These are phyloP conservation scores for Hemicordylus capensis DNA, from an alignment of 2,113 vertebrate genomes.

Conservation along the genomic window DNA sequence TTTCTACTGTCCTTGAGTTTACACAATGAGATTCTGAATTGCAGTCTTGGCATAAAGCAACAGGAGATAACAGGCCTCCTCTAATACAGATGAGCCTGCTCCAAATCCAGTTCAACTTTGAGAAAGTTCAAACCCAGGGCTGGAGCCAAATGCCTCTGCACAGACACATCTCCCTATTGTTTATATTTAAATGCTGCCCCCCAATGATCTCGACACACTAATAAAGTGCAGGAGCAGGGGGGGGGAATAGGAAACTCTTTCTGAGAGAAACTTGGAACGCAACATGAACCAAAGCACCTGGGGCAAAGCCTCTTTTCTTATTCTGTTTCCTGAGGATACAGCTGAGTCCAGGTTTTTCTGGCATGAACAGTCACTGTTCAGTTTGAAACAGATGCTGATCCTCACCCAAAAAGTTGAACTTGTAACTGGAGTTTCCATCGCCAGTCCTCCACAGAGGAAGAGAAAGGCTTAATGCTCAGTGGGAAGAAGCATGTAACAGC, in stretches of 20 bases:
- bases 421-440: conserved; percentile 57
- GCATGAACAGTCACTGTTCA: conserved; percentile 58
- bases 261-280: conserved; percentile 34
- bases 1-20: not conserved
- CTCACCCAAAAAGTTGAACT: conserved; percentile 68
- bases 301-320: conserved; percentile 67
- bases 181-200: not conserved
- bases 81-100: not conserved
- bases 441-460: conserved; percentile 63
- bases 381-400: conserved; percentile 71
- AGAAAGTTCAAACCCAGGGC: not conserved
- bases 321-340: conserved; percentile 71
- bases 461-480: conserved; percentile 69
- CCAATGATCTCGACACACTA: not conserved
- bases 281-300: conserved; percentile 60
- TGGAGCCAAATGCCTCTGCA: rapidly evolving
- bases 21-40: not conserved
- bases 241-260: conserved; percentile 3
- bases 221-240: conserved; percentile 17
- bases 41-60: not conserved
- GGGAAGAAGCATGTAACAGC: conserved; percentile 45
- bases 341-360: conserved; percentile 68
- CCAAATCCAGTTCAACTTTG: not conserved
- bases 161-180: not conserved
- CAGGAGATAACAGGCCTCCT: not conserved